Evolutionary conservation across 2,888 invertebrate species (phyloP), one percentile per base, ranked within the genome.

Genomic region (Griposia aprilina): DNA sequence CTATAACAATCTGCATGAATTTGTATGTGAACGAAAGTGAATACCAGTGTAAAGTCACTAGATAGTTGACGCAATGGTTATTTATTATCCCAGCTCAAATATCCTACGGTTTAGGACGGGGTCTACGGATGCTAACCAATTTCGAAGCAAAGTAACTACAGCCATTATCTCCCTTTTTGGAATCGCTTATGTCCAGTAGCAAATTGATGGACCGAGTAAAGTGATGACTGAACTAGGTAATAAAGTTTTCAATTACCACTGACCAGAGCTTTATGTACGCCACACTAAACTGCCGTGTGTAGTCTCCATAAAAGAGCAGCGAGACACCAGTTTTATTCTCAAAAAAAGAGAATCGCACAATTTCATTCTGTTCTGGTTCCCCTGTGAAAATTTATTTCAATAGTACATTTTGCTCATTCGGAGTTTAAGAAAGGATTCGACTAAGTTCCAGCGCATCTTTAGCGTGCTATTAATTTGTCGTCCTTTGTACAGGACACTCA

Each of bases 371-470:
- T 91, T 92, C 90, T 90, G 87, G 90, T 92, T 92, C 92, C 90
- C 92, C 91, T 90, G 92, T 90, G 91, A 93, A 93, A 93, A 94
- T 94, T 93, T 93, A 93, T 93, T 93, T 94, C 93, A 93, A 93
- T 92, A 88, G 92, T 87, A 89, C 86, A 87, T 88, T 83, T 80
- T 85, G 80, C 86, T 88, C 87, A 84, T 85, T 89, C 88, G 87
- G 90, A 92, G 90, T 93, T 92, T 92, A 88, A 90, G 90, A 89
- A 91, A 88, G 89, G 91, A 89, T 91, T 86, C 82, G 66, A 84
- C 86, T 82, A 84, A 90, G 89, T 90, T 91, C 84, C 89, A 91
- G 75, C 66, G 90, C 90, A 90, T 93, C 91, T 90, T 92, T 90
- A 89, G 89, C 88, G 89, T 88, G 90, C 90, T 91, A 91, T 92